Base-by-base conservation (phyloP, 1,140 invertebrate species). In the Bilobella aurantiaca region DNA sequence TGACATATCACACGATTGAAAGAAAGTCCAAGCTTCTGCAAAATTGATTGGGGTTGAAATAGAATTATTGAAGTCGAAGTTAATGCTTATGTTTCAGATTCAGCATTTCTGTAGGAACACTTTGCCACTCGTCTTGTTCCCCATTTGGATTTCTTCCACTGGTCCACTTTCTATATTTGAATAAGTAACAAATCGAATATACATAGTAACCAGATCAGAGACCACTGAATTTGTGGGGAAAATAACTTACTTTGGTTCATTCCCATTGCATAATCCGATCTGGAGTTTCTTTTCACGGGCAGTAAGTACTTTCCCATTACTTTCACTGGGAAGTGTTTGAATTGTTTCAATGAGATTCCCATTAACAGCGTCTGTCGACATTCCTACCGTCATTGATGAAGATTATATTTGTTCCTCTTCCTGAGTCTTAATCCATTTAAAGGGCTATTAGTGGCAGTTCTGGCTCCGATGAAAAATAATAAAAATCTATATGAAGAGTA, bases 21-120 rank as follows among this genome's bases (percentile, higher is more conserved):
- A 73, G 47, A 64, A 73, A 23, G 71, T 70, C 71, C 71, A 73
- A 1, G 71, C 66, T 63, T 73, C 71, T 1, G 71, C 49, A 49
- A 73, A 73, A 29, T 73, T 73, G 29, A 73, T 73, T 1, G 71
- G 71, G 3, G 49, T 53, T 12, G 49, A 53, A 30, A 73, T 70
- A 0, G 71, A 70, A 53, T 70, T 73, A 46, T 65, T 72, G 56
- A 69, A 73, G 37, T 73, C 71, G 61, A 66, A 73, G 47, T 73
- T 73, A 18, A 73, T 65, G 34, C 61, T 69, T 61, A n/a, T 70
- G 71, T 42, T 73, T 73, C 23, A 70, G 32, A 60, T 47, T 66
- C 18, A 70, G 32, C 21, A 69, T 67, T 12, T 70, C 68, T 21
- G 58, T 46, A 8, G 70, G 63, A 14, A 65, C 59, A 25, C 67